Evolutionary conservation across 1,140 invertebrate species (phyloP).

Genomic region (Neodiprion pinetum): DNA sequence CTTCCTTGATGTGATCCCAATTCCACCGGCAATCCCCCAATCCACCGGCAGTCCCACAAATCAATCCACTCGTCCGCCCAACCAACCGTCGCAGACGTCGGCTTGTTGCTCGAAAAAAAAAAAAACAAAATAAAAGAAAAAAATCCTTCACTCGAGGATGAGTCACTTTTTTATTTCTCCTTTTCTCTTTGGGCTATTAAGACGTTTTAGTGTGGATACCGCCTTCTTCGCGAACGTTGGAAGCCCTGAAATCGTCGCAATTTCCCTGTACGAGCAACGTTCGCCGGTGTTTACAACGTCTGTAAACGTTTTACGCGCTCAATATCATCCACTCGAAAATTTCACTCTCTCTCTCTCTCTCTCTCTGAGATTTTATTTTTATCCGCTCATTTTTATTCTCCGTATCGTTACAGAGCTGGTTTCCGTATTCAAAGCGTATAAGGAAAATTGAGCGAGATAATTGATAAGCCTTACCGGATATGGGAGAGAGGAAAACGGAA

Average conservation of each 20-base stretch:
- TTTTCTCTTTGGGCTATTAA: too few relatives aligned
- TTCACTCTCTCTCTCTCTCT: not conserved
- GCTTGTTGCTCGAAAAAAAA: not conserved
- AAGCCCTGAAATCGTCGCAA: not conserved
- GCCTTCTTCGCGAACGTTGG: not conserved
- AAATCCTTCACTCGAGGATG: not conserved
- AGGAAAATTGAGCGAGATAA: too few relatives aligned
- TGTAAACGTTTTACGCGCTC: constrained; percentile 8
- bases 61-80: constrained; percentile 10
- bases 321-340: not conserved
- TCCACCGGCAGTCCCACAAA: constrained; percentile 11
- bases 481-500: too few relatives aligned
- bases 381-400: not conserved
- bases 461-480: too few relatives aligned
- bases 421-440: too few relatives aligned
- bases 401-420: not conserved
- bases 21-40: constrained; percentile 9
- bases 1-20: constrained; percentile 13
- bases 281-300: constrained; percentile 2
- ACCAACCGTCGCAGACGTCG: not conserved
- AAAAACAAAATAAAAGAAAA: not conserved
- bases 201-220: too few relatives aligned
- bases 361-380: not conserved
- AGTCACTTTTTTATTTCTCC: not conserved
- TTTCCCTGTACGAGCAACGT: not conserved